A percentile compares a stretch with the other conserved stretches of the same genome.
Conservation (phyloP, 2,888 invertebrate species). For the Archips xylosteana region DNA sequence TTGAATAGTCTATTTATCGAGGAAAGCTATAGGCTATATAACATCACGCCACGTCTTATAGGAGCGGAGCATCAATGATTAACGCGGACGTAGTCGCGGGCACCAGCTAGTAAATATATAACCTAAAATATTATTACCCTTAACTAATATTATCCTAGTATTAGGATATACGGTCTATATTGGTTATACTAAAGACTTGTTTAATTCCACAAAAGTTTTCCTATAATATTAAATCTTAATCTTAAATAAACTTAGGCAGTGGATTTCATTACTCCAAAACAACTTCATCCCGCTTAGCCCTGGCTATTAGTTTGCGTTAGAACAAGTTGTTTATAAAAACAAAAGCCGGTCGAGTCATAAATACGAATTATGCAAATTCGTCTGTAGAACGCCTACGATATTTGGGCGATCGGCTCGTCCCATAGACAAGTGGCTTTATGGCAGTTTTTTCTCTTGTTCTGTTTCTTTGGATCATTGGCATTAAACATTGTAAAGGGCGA, state of each 20-base stretch:
- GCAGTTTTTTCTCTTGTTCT: background rate
- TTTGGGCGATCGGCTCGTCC: slow-evolving; percentile 7
- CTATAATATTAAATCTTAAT: background rate
- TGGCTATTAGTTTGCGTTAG: slow-evolving; percentile 33
- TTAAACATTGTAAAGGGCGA: too few species aligned
- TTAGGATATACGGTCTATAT: too few species aligned
- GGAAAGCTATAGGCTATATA: too few species aligned
- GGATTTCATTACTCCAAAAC: slow-evolving; percentile 17
- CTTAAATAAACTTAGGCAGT: background rate
- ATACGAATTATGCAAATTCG: slow-evolving; percentile 41
- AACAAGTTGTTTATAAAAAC: slow-evolving; percentile 38
- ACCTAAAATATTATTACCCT: too few species aligned
- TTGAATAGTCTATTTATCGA: too few species aligned
- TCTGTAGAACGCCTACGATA: slow-evolving; percentile 30
- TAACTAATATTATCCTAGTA: too few species aligned
- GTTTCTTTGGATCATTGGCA: background rate
- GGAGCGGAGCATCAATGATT: too few species aligned
- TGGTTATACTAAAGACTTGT: too few species aligned
- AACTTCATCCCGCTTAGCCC: slow-evolving; percentile 22
- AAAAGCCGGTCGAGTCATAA: slow-evolving; percentile 25
- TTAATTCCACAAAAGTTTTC: background rate
- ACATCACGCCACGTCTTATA: too few species aligned
- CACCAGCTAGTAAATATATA: too few species aligned
- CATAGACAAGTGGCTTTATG: slow-evolving; percentile 16
- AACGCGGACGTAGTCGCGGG: too few species aligned